Evolutionary conservation across 2,797 vertebrate species (phyloP), one percentile per base, ranked within the genome.

Genomic region (Hybognathus amarus): DNA sequence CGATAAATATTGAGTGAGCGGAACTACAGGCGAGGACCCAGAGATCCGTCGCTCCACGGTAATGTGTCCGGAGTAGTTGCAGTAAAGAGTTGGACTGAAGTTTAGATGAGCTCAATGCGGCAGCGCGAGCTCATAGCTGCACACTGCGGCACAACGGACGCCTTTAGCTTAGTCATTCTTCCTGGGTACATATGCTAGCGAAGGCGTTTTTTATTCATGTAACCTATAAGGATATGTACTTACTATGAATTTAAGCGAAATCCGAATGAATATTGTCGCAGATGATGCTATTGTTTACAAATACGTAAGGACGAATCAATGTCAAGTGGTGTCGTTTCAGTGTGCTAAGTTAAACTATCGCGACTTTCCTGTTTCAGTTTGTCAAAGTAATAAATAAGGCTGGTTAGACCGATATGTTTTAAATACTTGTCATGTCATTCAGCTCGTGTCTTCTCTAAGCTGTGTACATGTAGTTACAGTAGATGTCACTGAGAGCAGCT

Each of bases 21-120:
- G 87, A 92, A 92, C 90, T 90, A 91, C 90, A 95, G 90, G 80
- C 91, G 94, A 92, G 88, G 92, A 89, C 87, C 92, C 89, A 93
- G 95, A n/a, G 93, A 94, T 94, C 82, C 94, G 91, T 85, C 94
- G 95, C 92, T 94, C 92, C 92, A 94, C 95, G 96, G 97, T 98
- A 97, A 97, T 75, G 56, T 87, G 87, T 86, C 85, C 88, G 85
- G 85, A 64, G 2, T 70, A 73, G 38, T 47, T 79, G 17, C 22
- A 56, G 67, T 73, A 52, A 73, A 77, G 90, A 92, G 90, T 94
- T 89, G 67, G 63, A 77, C 78, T 77, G 88, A 94, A 95, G 92
- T 95, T 96, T 89, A 88, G 89, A 86, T 87, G 89, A 91, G 86
- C 89, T 52, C 91, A 91, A 92, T 95, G 95, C 95, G 90, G 94